Percentiles rank a stretch among this genome's conserved stretches.
Evolutionary conservation across 2,113 vertebrate species (phyloP).

Genomic region (Carettochelys insculpta): DNA sequence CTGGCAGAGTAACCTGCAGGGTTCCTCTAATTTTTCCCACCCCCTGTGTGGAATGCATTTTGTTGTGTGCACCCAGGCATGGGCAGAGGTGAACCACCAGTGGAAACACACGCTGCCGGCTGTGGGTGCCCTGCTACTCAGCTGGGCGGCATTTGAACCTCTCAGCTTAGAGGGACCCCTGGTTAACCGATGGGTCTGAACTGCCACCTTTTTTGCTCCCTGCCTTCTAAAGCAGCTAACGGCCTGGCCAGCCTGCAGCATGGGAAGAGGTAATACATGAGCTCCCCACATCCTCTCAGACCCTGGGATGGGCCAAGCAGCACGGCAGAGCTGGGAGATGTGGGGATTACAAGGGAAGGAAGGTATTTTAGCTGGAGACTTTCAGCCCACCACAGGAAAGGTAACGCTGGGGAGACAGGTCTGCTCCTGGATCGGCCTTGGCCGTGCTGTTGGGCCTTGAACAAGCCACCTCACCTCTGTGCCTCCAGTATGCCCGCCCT

Average conservation of each 20-base stretch:
- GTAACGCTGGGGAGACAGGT: neutral
- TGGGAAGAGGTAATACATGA: neutral
- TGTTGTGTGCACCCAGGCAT: no score
- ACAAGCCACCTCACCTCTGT: neutral
- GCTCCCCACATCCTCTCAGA: neutral
- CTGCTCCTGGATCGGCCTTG: neutral
- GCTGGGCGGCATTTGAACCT: no score
- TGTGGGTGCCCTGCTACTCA: no score
- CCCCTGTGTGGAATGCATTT: no score
- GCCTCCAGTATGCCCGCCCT: neutral
- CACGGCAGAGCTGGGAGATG: neutral
- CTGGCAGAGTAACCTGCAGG: neutral
- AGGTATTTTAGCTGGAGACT: neutral
- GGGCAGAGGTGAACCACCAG: no score
- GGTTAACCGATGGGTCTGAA: neutral
- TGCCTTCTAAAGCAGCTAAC: neutral
- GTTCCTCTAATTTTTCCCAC: no score
- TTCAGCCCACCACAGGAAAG: neutral
- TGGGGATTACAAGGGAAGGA: neutral
- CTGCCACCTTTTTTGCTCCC: neutral
- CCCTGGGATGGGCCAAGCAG: neutral
- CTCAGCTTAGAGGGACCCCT: no score
- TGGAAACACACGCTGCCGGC: no score
- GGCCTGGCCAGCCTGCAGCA: neutral
- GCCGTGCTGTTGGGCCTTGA: neutral